phyloP scores from a whole-genome alignment of 2,888 invertebrate species.

The Rhagonycha lutea region DNA sequence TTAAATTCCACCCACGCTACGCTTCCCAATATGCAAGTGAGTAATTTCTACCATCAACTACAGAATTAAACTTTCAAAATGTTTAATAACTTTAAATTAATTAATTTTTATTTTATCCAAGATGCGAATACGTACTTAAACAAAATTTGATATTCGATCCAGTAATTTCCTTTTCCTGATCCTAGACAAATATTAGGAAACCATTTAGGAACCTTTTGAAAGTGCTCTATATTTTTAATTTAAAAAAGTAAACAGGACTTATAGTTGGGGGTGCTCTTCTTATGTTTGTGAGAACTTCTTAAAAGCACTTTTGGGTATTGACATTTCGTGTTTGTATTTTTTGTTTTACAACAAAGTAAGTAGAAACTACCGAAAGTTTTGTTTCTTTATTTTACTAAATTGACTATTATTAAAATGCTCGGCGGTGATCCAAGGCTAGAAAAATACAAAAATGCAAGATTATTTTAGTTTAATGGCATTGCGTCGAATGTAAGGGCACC shows the following conservation, averaged over 20 bases:
- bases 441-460: not conserved
- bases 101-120: not conserved
- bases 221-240: conserved; percentile 29
- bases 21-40: not conserved
- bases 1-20: conserved; percentile 20
- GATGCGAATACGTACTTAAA: not conserved
- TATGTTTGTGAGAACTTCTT: conserved; percentile 20
- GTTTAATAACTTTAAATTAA: not conserved
- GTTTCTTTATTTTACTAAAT: not conserved
- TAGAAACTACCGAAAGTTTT: not conserved
- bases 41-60: not conserved
- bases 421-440: not conserved
- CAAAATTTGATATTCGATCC: conserved; percentile 10
- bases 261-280: not conserved
- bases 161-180: conserved; percentile 19
- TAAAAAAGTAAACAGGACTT: conserved; percentile 14
- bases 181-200: conserved; percentile 26
- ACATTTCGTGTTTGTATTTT: not conserved
- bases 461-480: not conserved
- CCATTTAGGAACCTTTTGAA: conserved; percentile 15
- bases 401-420: not conserved
- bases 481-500: not conserved
- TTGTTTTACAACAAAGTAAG: not conserved
- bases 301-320: conserved; percentile 8
- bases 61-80: not conserved